A percentile compares a stretch with the other conserved stretches of the same genome.
Evolutionary conservation across 2,888 invertebrate genomes (phyloP).

Genomic region (Hoplodrina ambigua): DNA sequence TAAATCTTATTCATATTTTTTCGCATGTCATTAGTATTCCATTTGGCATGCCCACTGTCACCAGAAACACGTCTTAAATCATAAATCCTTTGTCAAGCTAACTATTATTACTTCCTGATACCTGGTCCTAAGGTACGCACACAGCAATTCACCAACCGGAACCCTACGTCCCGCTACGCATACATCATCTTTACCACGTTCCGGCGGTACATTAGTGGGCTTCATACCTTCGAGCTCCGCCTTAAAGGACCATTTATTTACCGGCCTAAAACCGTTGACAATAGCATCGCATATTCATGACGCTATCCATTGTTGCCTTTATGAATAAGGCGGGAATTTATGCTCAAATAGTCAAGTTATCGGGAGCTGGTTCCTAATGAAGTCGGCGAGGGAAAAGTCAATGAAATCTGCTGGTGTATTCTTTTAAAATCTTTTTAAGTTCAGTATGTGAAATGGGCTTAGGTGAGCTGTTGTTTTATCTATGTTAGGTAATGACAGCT

Average conservation of each 20-base stretch:
- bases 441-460: no score
- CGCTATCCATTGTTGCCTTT: conserved; percentile 74
- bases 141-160: conserved; percentile 43
- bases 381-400: background rate
- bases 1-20: no score
- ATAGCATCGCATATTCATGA: conserved; percentile 83
- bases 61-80: background rate
- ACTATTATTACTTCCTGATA: conserved; percentile 49
- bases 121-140: conserved; percentile 27
- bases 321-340: conserved; percentile 73
- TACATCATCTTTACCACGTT: conserved; percentile 51
- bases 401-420: no score
- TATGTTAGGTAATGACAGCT: no score
- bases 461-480: no score
- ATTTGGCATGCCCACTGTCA: background rate
- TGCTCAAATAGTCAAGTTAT: conserved; percentile 62
- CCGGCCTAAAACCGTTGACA: conserved; percentile 77
- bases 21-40: no score
- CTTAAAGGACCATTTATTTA: conserved; percentile 78
- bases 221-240: conserved; percentile 60
- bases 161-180: conserved; percentile 26
- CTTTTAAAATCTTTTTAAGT: no score
- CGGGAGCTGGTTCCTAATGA: conserved; percentile 24
- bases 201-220: conserved; percentile 43
- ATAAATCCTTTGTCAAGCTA: conserved; percentile 30